Evolutionary conservation across 2,113 vertebrate species (phyloP), one percentile per base, ranked within the genome.

Genomic region (Morphnarchus princeps): DNA sequence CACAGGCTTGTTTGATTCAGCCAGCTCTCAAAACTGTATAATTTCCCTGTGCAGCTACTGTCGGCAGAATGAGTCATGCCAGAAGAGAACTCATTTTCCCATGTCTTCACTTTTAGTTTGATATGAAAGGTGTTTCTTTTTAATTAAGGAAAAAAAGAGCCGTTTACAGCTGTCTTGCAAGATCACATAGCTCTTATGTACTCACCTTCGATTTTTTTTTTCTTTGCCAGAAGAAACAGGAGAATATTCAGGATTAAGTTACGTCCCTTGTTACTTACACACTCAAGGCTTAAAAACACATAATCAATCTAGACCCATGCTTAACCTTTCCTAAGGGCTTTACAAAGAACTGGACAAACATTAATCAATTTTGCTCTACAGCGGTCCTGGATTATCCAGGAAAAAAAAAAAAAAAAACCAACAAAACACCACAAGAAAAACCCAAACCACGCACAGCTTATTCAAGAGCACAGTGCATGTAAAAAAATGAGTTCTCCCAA

Each of bases 211-310:
- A 55, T 67, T 40, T 42, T 52, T 50, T 42, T 55, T 36, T 38
- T 9, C 63, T 63, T 54, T 45, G 29, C 58, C 77, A 94, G 63
- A 80, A 70, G 26, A 88, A 88, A 63, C n/a, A 29, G 36, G 17
- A 66, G 12, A 86, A 94, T 59, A 77, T 47, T 72, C 45, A 61
- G 82, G 78, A 91, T 95, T 81, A 47, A 93, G 69, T 93, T 81
- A 36, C 63, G 9, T 28, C 59, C 36, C 34, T 84, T 57, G 63
- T 3, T 81, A 82, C 78, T 82, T 79, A 81, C 43, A n/a, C 18
- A 29, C 29, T 36, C 29, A 22, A 52, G 47, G 50, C 82, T 74
- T 61, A 59, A 61, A 38, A 70, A 38, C 31, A 71, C 42, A 45
- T 38, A 21, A 89, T 89, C 63, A 8, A 52, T 87, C 85, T 34